A percentile compares a stretch with the other conserved stretches of the same genome.
These are phyloP conservation scores for Tipula helvola DNA, from an alignment of 2,888 invertebrate genomes.

Conservation along the genomic window DNA sequence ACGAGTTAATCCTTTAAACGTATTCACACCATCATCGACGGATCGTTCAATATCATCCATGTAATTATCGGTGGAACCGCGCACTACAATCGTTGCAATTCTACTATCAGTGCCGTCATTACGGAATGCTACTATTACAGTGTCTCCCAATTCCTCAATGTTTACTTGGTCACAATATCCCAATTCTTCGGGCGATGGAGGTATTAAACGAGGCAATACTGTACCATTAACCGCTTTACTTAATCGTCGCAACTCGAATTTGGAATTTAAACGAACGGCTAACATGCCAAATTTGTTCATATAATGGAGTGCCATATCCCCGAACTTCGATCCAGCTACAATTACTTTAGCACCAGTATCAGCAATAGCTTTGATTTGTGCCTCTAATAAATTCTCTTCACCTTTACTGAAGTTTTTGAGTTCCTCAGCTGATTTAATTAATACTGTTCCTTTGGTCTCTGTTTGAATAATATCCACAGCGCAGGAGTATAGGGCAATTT, in stretches of 20 bases:
- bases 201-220: constrained; percentile 52
- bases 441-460: constrained; percentile 89
- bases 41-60: constrained; percentile 99
- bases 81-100: constrained; percentile 85
- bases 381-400: constrained; percentile 84
- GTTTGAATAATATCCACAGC: constrained; percentile 93
- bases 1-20: constrained; percentile 81
- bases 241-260: constrained; percentile 90
- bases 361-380: constrained; percentile 78
- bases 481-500: constrained; percentile 89
- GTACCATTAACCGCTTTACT: constrained; percentile 82
- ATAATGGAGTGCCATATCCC: constrained; percentile 95
- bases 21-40: constrained; percentile 97
- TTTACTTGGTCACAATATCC: constrained; percentile 83
- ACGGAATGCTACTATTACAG: constrained; percentile 85
- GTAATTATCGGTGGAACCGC: constrained; percentile 94
- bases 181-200: constrained; percentile 80
- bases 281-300: constrained; percentile 91
- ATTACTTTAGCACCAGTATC: constrained; percentile 84
- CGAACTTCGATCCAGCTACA: constrained; percentile 95
- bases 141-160: constrained; percentile 92
- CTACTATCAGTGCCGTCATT: constrained; percentile 72
- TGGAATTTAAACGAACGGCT: constrained; percentile 90
- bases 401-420: constrained; percentile 87
- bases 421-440: constrained; percentile 94